Evolutionary conservation across 2,113 vertebrate species (phyloP).

Genomic region (Delphinapterus leucas): DNA sequence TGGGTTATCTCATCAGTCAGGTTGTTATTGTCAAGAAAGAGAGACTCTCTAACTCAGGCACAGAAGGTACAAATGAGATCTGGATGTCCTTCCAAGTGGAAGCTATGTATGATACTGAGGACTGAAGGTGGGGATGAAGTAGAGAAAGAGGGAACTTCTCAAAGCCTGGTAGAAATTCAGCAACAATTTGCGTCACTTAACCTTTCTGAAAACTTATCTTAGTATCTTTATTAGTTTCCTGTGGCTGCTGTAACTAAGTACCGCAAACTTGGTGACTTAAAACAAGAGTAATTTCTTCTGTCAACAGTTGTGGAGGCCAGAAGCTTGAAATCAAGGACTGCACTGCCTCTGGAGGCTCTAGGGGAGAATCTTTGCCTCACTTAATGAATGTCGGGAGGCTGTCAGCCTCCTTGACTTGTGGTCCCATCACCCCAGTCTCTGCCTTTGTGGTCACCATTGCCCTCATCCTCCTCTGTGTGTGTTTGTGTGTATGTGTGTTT

Average conservation of each 20-base stretch:
- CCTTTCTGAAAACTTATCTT: neutral
- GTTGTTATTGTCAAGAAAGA: neutral
- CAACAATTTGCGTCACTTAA: neutral
- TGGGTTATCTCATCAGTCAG: slow-evolving; percentile 6
- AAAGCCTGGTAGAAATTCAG: neutral
- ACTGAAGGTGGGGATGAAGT: neutral
- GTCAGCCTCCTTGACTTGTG: neutral
- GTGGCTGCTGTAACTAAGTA: neutral
- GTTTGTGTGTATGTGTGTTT: neutral
- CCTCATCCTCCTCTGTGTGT: neutral
- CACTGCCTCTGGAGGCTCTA: neutral
- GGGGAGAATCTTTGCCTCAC: neutral
- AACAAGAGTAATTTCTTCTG: neutral
- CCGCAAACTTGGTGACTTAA: neutral
- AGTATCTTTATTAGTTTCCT: neutral
- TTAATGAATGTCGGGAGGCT: neutral
- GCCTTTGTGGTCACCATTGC: neutral
- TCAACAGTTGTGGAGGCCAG: neutral
- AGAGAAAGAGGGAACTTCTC: neutral
- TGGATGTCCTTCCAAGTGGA: neutral
- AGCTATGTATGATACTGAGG: neutral
- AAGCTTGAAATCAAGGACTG: neutral
- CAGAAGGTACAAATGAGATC: neutral
- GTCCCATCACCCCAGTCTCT: neutral
- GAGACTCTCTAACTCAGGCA: neutral